phyloP scores from a whole-genome alignment of 1,140 invertebrate species.

The Caerostris darwini region DNA sequence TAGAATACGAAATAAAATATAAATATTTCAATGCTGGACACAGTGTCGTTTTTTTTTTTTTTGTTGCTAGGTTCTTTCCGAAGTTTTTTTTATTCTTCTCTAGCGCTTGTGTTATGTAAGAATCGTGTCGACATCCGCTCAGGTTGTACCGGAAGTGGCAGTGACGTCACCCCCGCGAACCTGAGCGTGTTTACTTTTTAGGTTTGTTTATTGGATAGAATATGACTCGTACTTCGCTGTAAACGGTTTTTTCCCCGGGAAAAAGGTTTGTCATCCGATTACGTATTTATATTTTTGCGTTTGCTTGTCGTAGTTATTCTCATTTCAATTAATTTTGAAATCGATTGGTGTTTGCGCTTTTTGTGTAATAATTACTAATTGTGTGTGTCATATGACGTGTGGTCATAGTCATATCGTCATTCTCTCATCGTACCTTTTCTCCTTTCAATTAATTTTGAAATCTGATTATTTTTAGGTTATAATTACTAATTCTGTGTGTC shows the following conservation, averaged over 20 bases:
- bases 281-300: background rate
- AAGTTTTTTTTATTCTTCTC: background rate
- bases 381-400: background rate
- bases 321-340: background rate
- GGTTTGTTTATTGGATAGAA: background rate
- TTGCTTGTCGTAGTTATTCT: background rate
- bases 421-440: background rate
- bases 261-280: constrained; percentile 7
- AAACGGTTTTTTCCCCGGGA: background rate
- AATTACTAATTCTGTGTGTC: no score
- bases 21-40: background rate
- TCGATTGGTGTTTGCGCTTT: background rate
- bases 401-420: background rate
- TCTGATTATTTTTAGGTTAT: background rate
- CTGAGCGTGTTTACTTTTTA: constrained; percentile 24
- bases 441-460: background rate
- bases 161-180: background rate
- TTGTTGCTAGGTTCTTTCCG: background rate
- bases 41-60: background rate
- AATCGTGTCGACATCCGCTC: background rate
- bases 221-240: background rate
- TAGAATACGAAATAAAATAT: background rate
- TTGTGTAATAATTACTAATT: no score
- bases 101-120: background rate
- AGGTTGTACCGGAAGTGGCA: constrained; percentile 5